Percentiles rank a stretch among this genome's conserved stretches.
phyloP scores from a whole-genome alignment of 1,140 invertebrate genomes.

The Magallana angulata region DNA sequence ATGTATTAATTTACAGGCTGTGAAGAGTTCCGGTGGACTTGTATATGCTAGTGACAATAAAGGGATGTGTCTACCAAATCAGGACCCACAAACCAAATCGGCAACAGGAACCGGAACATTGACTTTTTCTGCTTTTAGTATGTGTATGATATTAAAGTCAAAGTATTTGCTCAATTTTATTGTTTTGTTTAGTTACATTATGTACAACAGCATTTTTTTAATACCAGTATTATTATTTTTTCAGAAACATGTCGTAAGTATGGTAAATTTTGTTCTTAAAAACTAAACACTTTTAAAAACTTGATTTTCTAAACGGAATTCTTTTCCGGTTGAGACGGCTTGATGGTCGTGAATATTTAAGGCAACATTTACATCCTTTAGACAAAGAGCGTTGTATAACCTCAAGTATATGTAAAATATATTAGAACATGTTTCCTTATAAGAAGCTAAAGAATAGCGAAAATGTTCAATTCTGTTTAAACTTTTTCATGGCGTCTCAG shows the following conservation, averaged over 20 bases:
- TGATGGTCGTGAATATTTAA: too few relatives aligned
- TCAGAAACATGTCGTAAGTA: slow-evolving; percentile 21
- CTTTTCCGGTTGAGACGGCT: too few relatives aligned
- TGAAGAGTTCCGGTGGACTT: neutral
- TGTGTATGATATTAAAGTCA: neutral
- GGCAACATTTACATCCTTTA: too few relatives aligned
- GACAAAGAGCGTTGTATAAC: too few relatives aligned
- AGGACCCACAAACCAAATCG: neutral
- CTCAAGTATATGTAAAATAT: too few relatives aligned
- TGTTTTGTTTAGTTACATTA: neutral
- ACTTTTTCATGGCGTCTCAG: too few relatives aligned
- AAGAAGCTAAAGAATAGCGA: too few relatives aligned
- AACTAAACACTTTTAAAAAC: too few relatives aligned
- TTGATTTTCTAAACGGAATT: too few relatives aligned
- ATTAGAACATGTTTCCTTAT: too few relatives aligned
- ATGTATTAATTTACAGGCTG: neutral
- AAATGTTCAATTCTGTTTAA: too few relatives aligned
- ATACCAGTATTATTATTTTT: neutral
- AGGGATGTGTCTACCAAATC: neutral
- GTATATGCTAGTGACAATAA: slow-evolving; percentile 10
- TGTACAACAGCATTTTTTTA: neutral
- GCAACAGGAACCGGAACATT: neutral
- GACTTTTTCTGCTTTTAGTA: neutral
- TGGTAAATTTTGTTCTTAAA: neutral
- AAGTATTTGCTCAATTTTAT: neutral